Conservation (phyloP, 1,140 invertebrate species). For the Scaptodrosophila lebanonensis region DNA sequence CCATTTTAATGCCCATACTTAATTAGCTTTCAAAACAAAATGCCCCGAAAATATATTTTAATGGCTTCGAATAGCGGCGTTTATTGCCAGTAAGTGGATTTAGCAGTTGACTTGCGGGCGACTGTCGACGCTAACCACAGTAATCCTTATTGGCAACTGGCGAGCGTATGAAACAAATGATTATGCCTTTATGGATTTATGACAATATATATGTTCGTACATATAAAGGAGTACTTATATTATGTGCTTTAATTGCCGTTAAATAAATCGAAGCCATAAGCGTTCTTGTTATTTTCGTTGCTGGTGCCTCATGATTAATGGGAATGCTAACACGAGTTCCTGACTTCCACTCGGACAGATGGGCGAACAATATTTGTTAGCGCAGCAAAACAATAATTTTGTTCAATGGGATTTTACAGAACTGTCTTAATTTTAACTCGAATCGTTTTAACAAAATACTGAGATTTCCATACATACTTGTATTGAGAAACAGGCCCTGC, state of each 20-base stretch:
- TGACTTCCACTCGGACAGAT: too few species aligned
- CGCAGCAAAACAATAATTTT: conserved; percentile 22
- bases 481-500: too few species aligned
- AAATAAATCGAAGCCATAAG: too few species aligned
- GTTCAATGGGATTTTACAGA: conserved; percentile 24
- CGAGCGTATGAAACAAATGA: conserved; percentile 25
- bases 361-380: neutral
- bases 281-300: too few species aligned
- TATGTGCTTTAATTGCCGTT: too few species aligned
- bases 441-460: too few species aligned
- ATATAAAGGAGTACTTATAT: too few species aligned
- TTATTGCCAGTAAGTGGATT: conserved; percentile 14
- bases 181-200: conserved; percentile 36
- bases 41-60: conserved; percentile 43
- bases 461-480: too few species aligned
- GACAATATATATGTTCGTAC: conserved; percentile 30
- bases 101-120: neutral
- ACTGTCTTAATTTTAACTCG: too few species aligned
- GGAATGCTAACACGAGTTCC: too few species aligned
- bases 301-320: too few species aligned
- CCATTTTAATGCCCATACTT: conserved; percentile 38
- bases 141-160: neutral
- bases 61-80: conserved; percentile 37
- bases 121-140: neutral
- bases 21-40: conserved; percentile 61